Evolutionary conservation across 2,888 invertebrate species (phyloP).

Genomic region (Orchesellides sinensis): DNA sequence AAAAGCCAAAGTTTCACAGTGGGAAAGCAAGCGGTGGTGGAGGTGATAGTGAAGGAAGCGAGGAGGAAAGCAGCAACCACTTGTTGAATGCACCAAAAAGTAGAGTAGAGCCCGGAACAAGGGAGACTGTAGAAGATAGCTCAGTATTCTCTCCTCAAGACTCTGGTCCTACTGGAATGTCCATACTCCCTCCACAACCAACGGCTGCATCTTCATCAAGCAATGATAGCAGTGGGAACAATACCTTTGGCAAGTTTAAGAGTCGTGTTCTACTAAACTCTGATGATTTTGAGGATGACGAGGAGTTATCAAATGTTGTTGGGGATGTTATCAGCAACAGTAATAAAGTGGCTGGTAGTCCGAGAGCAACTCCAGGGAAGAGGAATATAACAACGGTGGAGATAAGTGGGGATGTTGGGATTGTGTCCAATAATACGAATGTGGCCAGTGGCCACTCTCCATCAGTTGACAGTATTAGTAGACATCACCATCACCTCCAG

Average conservation of each 20-base stretch:
- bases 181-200: constrained; percentile 61
- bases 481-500: constrained; percentile 58
- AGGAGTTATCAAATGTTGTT: constrained; percentile 47
- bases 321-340: constrained; percentile 29
- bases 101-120: background rate
- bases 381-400: constrained; percentile 27
- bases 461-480: background rate
- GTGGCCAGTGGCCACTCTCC: constrained; percentile 8
- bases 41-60: constrained; percentile 1
- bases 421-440: constrained; percentile 60
- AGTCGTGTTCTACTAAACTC: constrained; percentile 65
- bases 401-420: constrained; percentile 71
- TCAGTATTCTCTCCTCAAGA: constrained; percentile 41
- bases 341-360: constrained; percentile 16
- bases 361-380: background rate
- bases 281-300: constrained; percentile 63
- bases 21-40: background rate
- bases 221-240: background rate
- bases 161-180: constrained; percentile 57
- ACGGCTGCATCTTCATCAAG: constrained; percentile 32
- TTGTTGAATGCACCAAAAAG: constrained; percentile 61
- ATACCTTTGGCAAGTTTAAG: constrained; percentile 55
- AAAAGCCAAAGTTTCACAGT: constrained; percentile 2
- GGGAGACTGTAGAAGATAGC: constrained; percentile 14
- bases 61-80: constrained; percentile 48